These are phyloP conservation scores for Misgurnus mizolepis DNA, from an alignment of 2,113 vertebrate species.

Conservation along the genomic window DNA sequence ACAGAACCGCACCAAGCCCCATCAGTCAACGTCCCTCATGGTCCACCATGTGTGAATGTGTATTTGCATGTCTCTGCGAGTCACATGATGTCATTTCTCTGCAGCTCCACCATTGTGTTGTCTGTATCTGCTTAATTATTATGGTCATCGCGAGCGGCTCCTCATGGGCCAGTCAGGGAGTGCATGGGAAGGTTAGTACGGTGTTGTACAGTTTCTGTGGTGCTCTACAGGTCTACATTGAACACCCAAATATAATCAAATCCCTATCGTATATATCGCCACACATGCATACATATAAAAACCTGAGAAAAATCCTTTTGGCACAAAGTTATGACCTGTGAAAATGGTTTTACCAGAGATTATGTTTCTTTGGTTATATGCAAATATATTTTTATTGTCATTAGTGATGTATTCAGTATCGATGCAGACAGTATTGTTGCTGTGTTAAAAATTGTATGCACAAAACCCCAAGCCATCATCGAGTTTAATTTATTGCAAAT, in stretches of 20 bases:
- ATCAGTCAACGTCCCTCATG: background rate
- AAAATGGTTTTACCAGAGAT: no score
- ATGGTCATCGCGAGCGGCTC: slow-evolving; percentile 54
- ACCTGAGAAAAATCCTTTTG: background rate
- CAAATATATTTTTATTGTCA: no score
- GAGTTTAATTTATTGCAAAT: no score
- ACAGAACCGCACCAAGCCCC: background rate
- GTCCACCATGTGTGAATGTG: slow-evolving; percentile 24
- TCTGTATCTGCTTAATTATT: slow-evolving; percentile 62
- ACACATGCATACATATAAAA: background rate
- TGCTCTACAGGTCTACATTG: background rate
- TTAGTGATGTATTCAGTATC: no score
- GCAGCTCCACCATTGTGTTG: slow-evolving; percentile 59
- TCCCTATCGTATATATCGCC: background rate
- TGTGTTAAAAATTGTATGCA: no score
- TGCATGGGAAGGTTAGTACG: slow-evolving; percentile 58
- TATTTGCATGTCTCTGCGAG: slow-evolving; percentile 39
- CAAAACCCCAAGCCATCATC: no score
- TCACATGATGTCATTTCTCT: slow-evolving; percentile 52
- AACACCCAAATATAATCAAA: background rate
- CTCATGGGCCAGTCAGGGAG: slow-evolving; percentile 55
- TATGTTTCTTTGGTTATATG: no score
- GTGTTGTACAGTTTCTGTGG: slow-evolving; percentile 24
- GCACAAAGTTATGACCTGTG: no score
- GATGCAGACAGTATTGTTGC: no score